phyloP scores from a whole-genome alignment of 2,888 invertebrate genomes.

The Polymixis lichenea region DNA sequence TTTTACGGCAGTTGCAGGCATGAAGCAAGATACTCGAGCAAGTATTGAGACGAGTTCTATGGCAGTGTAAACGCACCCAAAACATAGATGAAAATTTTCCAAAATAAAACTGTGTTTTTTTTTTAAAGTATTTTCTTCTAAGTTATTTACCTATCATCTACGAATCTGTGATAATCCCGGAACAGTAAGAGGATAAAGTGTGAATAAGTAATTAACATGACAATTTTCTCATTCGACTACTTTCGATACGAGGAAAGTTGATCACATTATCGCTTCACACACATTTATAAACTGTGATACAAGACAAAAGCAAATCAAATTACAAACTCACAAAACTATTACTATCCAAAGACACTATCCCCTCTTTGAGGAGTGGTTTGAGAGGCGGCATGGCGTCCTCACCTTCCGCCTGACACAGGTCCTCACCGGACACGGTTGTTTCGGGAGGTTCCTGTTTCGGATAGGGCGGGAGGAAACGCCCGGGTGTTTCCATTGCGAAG shows the following conservation, averaged over 20 bases:
- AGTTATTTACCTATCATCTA: neutral
- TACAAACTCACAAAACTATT: neutral
- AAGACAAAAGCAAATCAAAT: neutral
- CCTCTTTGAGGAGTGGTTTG: too few relatives aligned
- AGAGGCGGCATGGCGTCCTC: too few relatives aligned
- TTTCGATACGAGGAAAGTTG: neutral
- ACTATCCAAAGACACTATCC: neutral
- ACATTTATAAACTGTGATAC: neutral
- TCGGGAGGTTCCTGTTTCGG: too few relatives aligned
- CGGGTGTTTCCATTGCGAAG: too few relatives aligned
- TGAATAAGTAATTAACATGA: neutral
- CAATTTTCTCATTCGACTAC: neutral
- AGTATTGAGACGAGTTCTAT: conserved; percentile 3
- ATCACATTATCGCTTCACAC: neutral
- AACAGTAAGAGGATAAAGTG: neutral
- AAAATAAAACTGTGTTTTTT: too few relatives aligned
- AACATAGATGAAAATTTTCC: neutral
- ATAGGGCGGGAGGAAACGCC: too few relatives aligned
- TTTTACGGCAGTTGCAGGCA: neutral
- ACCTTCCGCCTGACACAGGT: too few relatives aligned
- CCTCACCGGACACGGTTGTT: too few relatives aligned
- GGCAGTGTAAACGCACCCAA: conserved; percentile 5
- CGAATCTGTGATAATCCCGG: neutral
- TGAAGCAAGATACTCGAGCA: conserved; percentile 20
- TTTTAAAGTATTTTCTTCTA: neutral